Evolutionary conservation across 1,140 invertebrate genomes (phyloP), one percentile per base, ranked within the genome.

Genomic region (Lasioglossum baleicum): DNA sequence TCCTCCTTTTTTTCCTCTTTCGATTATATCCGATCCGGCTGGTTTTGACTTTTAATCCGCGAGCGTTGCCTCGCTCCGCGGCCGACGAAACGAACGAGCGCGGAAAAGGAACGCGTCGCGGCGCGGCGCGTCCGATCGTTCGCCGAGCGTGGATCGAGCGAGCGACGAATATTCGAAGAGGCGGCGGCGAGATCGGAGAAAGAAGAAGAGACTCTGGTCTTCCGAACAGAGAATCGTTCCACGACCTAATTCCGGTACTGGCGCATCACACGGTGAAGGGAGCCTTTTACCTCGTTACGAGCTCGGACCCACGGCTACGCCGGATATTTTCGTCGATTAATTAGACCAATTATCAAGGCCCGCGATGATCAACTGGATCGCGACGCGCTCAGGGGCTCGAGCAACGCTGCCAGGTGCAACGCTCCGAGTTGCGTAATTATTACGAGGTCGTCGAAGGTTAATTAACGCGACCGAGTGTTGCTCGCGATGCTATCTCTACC

Each of bases 351-450:
- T 68, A 60, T 69, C 44, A 35, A 66, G 72, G 51, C 40, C 10
- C 5, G 22, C 35, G 53, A 48, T 76, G 48, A 76, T 63, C 48
- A 22, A 26, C 22, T 15, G 1, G 51, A n/a, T 31, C 53, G 61
- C 4, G 8, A 56, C 42, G 40, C 48, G 44, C 26, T 26, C 42
- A n/a, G n/a, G n/a, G n/a, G n/a, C n/a, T n/a, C 35, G 13, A 15
- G n/a, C 51, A 15, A 42, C 42, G 42, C 48, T 67, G 8, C n/a
- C 17, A 53, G 20, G 72, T 65, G 15, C 75, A 77, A 66, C 40
- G 44, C 66, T 61, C 70, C 26, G 17, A 5, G 68, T 85, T 85
- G 69, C 60, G 83, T 70, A 85, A 85, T 85, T 75, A 85, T 81
- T 69, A 69, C 51, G 64, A 66, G 22, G 70, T 79, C 48, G 58